These are phyloP conservation scores for Leuciscus waleckii DNA, from an alignment of 2,797 vertebrate species.

Conservation along the genomic window DNA sequence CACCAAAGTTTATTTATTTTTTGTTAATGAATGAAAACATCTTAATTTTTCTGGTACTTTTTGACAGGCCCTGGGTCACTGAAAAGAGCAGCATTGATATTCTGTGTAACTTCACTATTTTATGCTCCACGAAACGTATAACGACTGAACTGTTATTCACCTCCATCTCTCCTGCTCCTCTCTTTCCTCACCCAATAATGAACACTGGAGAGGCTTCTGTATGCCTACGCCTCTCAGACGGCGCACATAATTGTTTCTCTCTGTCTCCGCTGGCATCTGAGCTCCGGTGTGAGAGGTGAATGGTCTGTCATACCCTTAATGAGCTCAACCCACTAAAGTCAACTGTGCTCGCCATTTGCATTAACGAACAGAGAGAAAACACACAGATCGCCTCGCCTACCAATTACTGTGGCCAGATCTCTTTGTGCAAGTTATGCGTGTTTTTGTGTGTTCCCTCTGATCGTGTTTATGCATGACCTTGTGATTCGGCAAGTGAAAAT, in stretches of 20 bases:
- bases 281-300: conserved; percentile 39
- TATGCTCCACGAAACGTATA: background rate
- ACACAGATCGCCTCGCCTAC: conserved; percentile 27
- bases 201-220: conserved; percentile 36
- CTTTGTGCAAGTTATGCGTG: conserved; percentile 9
- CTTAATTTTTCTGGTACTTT: background rate
- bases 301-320: conserved; percentile 47
- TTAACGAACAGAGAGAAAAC: conserved; percentile 40
- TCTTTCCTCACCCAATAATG: conserved; percentile 26
- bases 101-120: background rate
- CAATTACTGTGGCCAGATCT: conserved; percentile 25
- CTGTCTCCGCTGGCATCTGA: conserved; percentile 19
- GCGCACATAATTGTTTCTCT: conserved; percentile 34
- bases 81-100: background rate
- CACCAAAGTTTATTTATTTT: background rate
- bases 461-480: conserved; percentile 32
- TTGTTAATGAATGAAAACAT: background rate
- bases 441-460: background rate
- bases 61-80: background rate
- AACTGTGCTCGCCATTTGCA: conserved; percentile 32
- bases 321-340: conserved; percentile 46
- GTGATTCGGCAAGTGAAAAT: conserved; percentile 1
- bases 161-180: background rate
- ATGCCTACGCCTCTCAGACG: conserved; percentile 34
- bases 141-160: background rate